Conservation (phyloP, 2,888 invertebrate genomes). For the Pelosia muscerda region DNA sequence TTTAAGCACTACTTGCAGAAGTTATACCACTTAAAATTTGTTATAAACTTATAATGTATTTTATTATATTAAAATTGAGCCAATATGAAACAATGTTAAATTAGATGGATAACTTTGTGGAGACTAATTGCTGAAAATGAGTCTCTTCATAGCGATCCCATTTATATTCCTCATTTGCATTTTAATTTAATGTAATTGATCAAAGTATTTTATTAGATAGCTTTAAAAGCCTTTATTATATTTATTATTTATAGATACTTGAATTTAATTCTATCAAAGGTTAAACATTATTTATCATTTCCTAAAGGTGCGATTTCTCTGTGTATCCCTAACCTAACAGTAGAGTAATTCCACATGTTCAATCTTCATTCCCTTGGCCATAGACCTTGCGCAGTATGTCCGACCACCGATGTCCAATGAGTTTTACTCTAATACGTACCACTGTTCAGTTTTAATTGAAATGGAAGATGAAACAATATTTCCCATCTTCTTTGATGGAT, state of each 20-base stretch:
- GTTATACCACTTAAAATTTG: not conserved
- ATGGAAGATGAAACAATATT: too few relatives aligned
- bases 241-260: not conserved
- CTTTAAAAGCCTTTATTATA: not conserved
- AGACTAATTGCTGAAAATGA: conserved; percentile 3
- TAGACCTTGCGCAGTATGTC: not conserved
- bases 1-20: not conserved
- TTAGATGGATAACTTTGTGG: not conserved
- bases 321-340: not conserved
- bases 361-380: not conserved
- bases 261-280: not conserved
- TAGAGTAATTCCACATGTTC: not conserved
- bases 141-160: not conserved
- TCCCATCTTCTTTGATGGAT: not conserved
- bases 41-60: not conserved
- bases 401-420: not conserved
- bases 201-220: not conserved
- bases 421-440: not conserved
- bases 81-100: not conserved
- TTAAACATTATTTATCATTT: too few relatives aligned
- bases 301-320: not conserved
- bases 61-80: not conserved
- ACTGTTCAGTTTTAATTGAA: not conserved
- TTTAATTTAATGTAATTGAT: not conserved
- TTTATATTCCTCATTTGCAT: not conserved